Conservation (phyloP, 2,113 vertebrate species). For the Semnornis frantzii region DNA sequence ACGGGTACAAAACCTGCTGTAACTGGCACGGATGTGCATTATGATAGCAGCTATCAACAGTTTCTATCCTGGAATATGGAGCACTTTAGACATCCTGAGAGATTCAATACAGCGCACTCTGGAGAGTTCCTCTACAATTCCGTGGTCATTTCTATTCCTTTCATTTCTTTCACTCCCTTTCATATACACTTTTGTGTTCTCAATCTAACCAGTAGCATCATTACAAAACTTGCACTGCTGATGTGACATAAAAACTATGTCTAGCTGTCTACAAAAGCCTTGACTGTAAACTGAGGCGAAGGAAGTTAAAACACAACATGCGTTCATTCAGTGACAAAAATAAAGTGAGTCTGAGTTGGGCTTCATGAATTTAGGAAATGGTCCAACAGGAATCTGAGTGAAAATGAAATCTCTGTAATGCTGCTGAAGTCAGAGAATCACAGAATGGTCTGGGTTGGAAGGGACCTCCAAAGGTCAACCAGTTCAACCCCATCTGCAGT, state of each 20-base stretch:
- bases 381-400: background rate
- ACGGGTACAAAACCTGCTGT: background rate
- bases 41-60: background rate
- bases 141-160: background rate
- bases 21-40: background rate
- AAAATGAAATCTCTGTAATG: constrained; percentile 21
- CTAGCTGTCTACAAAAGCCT: background rate
- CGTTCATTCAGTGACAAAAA: background rate
- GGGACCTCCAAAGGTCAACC: too few relatives aligned
- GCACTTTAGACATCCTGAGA: background rate
- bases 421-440: background rate
- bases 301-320: background rate
- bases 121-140: background rate
- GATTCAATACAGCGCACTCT: background rate
- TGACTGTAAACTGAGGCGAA: background rate
- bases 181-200: background rate
- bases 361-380: background rate
- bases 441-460: background rate
- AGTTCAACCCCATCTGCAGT: too few relatives aligned
- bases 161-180: background rate
- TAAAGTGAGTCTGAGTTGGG: background rate
- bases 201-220: background rate
- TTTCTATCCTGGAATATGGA: background rate
- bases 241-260: background rate
- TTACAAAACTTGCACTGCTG: background rate